Evolutionary conservation across 2,797 vertebrate species (phyloP).

Genomic region (Pygocentrus nattereri): DNA sequence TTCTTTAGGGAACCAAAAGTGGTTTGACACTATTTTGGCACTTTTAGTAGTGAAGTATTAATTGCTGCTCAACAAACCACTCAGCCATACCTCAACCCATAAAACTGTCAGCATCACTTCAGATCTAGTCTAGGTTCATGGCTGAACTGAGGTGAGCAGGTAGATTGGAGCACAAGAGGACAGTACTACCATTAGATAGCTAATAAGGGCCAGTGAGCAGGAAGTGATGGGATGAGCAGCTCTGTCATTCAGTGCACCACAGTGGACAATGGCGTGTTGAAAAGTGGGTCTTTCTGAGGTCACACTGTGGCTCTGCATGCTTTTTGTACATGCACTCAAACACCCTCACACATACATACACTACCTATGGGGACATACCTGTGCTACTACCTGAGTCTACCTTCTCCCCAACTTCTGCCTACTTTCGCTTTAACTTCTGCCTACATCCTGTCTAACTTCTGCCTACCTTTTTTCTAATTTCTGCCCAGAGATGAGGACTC

Average conservation of each 20-base stretch:
- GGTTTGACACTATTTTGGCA: neutral
- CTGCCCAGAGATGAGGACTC: no score
- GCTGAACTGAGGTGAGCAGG: neutral
- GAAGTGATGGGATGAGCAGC: conserved; percentile 43
- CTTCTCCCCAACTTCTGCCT: neutral
- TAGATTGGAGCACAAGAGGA: neutral
- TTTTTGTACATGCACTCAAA: conserved; percentile 7
- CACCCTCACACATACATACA: neutral
- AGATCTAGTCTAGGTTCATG: neutral
- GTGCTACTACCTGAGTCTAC: neutral
- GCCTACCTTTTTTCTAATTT: no score
- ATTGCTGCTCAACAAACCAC: conserved; percentile 7
- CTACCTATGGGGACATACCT: neutral
- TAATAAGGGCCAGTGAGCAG: conserved; percentile 36
- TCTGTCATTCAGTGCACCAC: conserved; percentile 33
- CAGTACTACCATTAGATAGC: conserved; percentile 15
- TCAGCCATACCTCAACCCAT: neutral
- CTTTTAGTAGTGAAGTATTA: neutral
- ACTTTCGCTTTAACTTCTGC: neutral
- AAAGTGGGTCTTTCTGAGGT: conserved; percentile 37
- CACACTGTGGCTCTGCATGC: conserved; percentile 3
- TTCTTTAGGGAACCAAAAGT: no score
- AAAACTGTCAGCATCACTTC: neutral
- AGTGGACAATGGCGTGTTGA: conserved; percentile 15
- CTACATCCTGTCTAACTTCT: neutral